Evolutionary conservation across 2,797 vertebrate genomes (phyloP).

Genomic region (Parauchenoglanis punctatus): DNA sequence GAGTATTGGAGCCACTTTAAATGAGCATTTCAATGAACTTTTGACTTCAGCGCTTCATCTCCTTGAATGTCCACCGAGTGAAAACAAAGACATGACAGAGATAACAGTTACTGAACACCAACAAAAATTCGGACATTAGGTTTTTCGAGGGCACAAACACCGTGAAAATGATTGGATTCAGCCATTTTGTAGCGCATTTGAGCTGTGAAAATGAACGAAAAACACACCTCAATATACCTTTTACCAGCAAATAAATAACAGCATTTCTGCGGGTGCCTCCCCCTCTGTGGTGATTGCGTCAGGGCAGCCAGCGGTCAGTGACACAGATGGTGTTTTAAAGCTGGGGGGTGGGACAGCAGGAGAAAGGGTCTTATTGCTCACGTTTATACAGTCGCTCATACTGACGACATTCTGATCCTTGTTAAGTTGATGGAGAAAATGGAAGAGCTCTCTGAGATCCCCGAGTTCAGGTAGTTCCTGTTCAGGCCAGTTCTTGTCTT

Average conservation of each 20-base stretch:
- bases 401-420: background rate
- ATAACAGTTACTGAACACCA: background rate
- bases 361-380: background rate
- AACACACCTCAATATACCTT: background rate
- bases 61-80: background rate
- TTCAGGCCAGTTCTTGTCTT: background rate
- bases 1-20: background rate
- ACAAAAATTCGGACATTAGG: background rate
- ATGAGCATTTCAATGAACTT: background rate
- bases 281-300: constrained; percentile 11
- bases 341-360: background rate
- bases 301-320: constrained; percentile 31
- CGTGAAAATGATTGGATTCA: background rate
- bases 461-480: background rate
- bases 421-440: background rate
- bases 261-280: background rate
- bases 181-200: background rate
- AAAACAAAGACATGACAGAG: background rate
- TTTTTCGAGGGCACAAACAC: background rate
- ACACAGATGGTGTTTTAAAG: constrained; percentile 29
- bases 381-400: background rate
- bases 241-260: constrained; percentile 10
- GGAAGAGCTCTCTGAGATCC: background rate
- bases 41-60: background rate
- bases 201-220: constrained; percentile 5